Evolutionary conservation across 2,113 vertebrate genomes (phyloP).

Genomic region (Nycticorax nycticorax): DNA sequence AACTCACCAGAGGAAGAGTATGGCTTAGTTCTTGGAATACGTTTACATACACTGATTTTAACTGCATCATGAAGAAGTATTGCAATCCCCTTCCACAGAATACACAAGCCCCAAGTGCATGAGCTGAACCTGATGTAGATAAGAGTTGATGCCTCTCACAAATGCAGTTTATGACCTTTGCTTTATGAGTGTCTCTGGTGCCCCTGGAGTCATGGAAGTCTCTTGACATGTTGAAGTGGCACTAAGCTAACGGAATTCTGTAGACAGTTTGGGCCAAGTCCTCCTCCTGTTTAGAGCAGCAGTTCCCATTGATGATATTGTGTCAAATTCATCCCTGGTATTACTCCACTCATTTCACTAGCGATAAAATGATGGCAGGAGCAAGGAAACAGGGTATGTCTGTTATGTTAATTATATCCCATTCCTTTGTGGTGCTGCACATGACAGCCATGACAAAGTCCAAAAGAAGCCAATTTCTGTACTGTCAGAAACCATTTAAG

Average conservation of each 20-base stretch:
- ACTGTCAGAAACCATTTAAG: slow-evolving; percentile 15
- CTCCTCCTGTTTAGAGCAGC: background rate
- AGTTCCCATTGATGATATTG: background rate
- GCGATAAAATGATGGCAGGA: background rate
- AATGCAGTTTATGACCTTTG: background rate
- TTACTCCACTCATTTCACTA: background rate
- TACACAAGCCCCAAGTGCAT: background rate
- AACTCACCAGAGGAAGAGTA: background rate
- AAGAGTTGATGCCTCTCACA: background rate
- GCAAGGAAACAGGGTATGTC: background rate
- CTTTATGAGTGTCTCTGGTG: background rate
- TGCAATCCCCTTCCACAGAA: background rate
- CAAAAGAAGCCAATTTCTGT: slow-evolving; percentile 16
- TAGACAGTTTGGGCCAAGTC: background rate
- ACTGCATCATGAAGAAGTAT: background rate
- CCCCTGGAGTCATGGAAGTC: background rate
- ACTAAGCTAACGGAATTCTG: background rate
- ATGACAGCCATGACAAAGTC: background rate
- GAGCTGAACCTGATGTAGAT: background rate
- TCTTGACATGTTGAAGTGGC: background rate
- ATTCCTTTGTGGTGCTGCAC: background rate
- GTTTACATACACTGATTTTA: background rate
- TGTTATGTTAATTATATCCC: background rate
- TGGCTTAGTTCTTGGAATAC: background rate
- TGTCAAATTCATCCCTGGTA: background rate